A percentile compares a stretch with the other conserved stretches of the same genome.
Evolutionary conservation across 2,888 invertebrate genomes (phyloP).

Genomic region (Isoperla grammatica): DNA sequence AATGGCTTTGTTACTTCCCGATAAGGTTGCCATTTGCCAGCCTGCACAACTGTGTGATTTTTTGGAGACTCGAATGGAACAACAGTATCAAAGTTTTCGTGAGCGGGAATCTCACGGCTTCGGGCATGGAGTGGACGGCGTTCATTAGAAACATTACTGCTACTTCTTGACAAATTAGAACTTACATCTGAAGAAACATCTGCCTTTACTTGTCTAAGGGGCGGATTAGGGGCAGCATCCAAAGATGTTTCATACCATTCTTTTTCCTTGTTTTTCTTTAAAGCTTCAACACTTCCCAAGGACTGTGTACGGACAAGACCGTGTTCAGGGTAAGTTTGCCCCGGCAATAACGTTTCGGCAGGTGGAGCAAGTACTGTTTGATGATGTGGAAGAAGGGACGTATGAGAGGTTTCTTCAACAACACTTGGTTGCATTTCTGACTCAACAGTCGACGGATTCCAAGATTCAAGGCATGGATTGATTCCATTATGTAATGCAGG

Average conservation of each 20-base stretch:
- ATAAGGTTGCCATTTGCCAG: slow-evolving; percentile 85
- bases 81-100: slow-evolving; percentile 32
- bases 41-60: slow-evolving; percentile 78
- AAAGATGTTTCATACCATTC: slow-evolving; percentile 43
- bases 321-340: slow-evolving; percentile 42
- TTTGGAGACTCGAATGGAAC: slow-evolving; percentile 70
- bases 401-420: slow-evolving; percentile 19
- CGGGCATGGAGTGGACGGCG: slow-evolving; percentile 8
- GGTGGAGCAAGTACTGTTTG: slow-evolving; percentile 27
- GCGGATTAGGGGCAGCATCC: slow-evolving; percentile 34
- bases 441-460: slow-evolving; percentile 30
- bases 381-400: slow-evolving; percentile 29
- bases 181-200: slow-evolving; percentile 14
- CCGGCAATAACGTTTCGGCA: slow-evolving; percentile 39
- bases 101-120: slow-evolving; percentile 1
- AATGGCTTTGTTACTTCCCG: slow-evolving; percentile 94
- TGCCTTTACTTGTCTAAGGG: background rate
- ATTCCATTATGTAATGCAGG: slow-evolving; percentile 22
- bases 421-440: slow-evolving; percentile 8
- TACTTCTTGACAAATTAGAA: slow-evolving; percentile 25
- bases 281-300: slow-evolving; percentile 51
- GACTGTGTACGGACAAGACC: slow-evolving; percentile 50
- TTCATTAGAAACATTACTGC: slow-evolving; percentile 24
- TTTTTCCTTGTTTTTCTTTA: slow-evolving; percentile 22
- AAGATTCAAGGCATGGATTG: slow-evolving; percentile 29